Base-by-base conservation (phyloP, 2,113 vertebrate species). In the Tretioscincus oriximinensis region DNA sequence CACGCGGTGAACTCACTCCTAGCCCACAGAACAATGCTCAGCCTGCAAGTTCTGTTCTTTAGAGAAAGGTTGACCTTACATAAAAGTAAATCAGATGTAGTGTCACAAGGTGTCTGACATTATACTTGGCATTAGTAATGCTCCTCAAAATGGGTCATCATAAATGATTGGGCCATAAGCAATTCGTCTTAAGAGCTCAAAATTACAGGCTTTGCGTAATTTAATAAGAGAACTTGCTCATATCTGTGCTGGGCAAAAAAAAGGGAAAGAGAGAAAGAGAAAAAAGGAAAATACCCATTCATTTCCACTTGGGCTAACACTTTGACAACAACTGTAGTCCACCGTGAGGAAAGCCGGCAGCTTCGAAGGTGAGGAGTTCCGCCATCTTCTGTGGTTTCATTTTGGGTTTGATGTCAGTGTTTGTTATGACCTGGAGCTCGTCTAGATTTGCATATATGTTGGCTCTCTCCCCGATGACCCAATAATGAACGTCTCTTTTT, bases 91-190 rank as follows among this genome's bases (percentile, higher is more conserved):
- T 51, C 47, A 58, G 35, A 20, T 24, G 82, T 69, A 21, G 78
- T 83, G 41, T 28, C 12, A 45, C 70, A 68, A 2, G 47, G 73
- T 67, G 60, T 51, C 9, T 2, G n/a, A 22, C 76, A 65, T 76
- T 71, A 81, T 76, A 35, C 28, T 70, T 9, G 45, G 69, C 29
- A 82, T 85, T 29, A 5, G n/a, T 73, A 81, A 78, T 9, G 73
- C 64, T 80, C 80, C 81, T 81, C 29, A 67, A 88, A 83, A 85
- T 0, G 78, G 60, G 83, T 58, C 77, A 45, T 74, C 84, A 80
- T 80, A 77, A 87, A 81, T 73, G 4, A 61, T 78, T 82, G 77
- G 78, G n/a, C 9, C 22, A 66, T 18, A 31, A 63, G 61, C 51
- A 24, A 63, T 90, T 81, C 35, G 64, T 77, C 78, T 61, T 70